phyloP scores from a whole-genome alignment of 2,113 vertebrate species.

The Poicephalus gulielmi region DNA sequence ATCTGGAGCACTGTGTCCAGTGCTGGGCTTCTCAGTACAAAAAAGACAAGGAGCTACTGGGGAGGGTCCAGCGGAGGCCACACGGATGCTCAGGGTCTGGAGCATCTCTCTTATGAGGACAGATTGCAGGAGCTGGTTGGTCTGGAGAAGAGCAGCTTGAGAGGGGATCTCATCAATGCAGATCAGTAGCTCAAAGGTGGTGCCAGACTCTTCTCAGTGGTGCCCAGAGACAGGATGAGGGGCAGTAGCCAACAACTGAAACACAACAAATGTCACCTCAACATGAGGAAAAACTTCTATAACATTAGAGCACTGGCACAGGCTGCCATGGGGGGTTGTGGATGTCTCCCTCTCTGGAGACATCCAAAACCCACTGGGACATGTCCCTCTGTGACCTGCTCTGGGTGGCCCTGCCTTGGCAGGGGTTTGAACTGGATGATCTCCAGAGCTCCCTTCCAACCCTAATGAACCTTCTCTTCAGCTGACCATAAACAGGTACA shows the following conservation, averaged over 20 bases:
- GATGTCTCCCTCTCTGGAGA: background rate
- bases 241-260: background rate
- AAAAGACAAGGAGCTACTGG: background rate
- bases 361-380: background rate
- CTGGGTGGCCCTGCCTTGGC: background rate
- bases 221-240: background rate
- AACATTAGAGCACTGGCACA: background rate
- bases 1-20: background rate
- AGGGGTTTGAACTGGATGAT: background rate
- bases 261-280: background rate
- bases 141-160: background rate
- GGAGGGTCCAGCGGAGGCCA: background rate
- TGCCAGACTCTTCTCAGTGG: background rate
- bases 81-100: background rate
- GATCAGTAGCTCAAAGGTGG: background rate
- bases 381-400: background rate
- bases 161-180: background rate
- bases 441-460: background rate
- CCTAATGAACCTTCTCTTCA: background rate
- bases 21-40: background rate
- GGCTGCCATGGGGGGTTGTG: background rate
- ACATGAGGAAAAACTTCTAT: background rate
- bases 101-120: background rate
- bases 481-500: background rate
- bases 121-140: background rate